Conservation (phyloP, 1,140 invertebrate species). For the Danaus plexippus region DNA sequence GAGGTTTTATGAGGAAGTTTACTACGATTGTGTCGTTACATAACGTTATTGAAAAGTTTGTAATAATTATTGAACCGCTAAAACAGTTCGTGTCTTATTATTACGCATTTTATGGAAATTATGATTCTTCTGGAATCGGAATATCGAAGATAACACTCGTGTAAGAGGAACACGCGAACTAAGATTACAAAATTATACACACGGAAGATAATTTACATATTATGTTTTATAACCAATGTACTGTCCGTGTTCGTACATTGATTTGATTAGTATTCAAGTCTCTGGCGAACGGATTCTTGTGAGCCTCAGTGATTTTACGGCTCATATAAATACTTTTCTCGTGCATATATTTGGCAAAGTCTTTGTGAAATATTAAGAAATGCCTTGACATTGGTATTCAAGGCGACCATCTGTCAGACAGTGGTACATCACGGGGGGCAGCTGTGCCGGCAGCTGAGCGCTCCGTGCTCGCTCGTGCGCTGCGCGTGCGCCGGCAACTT, state of each 20-base stretch:
- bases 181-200: constrained; percentile 19
- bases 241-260: background rate
- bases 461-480: constrained; percentile 1
- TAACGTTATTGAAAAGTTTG: too few species aligned
- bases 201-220: constrained; percentile 11
- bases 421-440: constrained; percentile 10
- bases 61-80: too few species aligned
- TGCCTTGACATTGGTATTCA: constrained; percentile 3
- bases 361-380: background rate
- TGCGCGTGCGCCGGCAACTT: constrained; percentile 19
- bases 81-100: too few species aligned
- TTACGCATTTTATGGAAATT: too few species aligned
- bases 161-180: constrained; percentile 26
- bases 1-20: too few species aligned
- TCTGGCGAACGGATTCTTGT: too few species aligned
- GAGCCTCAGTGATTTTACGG: too few species aligned
- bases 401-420: constrained; percentile 15
- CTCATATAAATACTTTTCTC: too few species aligned
- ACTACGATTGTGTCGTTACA: too few species aligned
- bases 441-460: constrained; percentile 23
- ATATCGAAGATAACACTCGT: constrained; percentile 19
- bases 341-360: too few species aligned
- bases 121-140: background rate
- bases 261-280: too few species aligned
- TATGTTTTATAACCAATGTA: background rate